A percentile compares a stretch with the other conserved stretches of the same genome.
phyloP scores from a whole-genome alignment of 64 coral and sea anemone genomes.

The Montipora cactus region DNA sequence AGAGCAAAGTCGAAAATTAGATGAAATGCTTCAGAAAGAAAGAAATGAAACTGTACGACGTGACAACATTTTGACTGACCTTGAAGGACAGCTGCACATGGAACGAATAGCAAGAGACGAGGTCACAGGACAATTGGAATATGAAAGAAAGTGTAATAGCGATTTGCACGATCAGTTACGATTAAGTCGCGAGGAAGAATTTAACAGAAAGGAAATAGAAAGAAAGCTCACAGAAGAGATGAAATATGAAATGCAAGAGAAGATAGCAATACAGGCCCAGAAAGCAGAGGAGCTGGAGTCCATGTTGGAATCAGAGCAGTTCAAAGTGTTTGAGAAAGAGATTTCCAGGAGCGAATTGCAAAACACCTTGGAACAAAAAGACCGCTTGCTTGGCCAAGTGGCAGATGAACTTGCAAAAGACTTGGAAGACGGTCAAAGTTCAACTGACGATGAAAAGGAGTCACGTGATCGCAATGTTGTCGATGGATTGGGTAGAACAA shows the following conservation, averaged over 20 bases:
- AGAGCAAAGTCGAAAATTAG: constrained; percentile 64
- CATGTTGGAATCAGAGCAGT: constrained; percentile 34
- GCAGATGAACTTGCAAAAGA: constrained; percentile 66
- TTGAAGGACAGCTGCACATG: constrained; percentile 38
- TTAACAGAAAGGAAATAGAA: constrained; percentile 30
- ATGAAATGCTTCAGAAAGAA: constrained; percentile 46
- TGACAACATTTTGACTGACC: constrained; percentile 56
- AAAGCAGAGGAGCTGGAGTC: constrained; percentile 35
- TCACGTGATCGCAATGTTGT: neutral
- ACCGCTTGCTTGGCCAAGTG: constrained; percentile 20
- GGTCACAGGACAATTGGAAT: constrained; percentile 14
- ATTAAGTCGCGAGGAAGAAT: constrained; percentile 8
- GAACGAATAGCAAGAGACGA: constrained; percentile 38
- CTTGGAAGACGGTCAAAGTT: constrained; percentile 58
- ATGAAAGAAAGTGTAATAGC: constrained; percentile 19
- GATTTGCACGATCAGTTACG: constrained; percentile 32
- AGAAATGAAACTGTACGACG: constrained; percentile 47
- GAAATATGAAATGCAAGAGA: constrained; percentile 42
- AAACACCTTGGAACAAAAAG: constrained; percentile 7
- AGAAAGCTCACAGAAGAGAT: constrained; percentile 36
- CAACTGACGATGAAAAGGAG: constrained; percentile 53
- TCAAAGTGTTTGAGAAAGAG: constrained; percentile 23
- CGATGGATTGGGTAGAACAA: neutral
- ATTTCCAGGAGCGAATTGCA: constrained; percentile 5
- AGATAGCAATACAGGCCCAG: constrained; percentile 22